Base-by-base conservation (phyloP, 2,113 vertebrate genomes). In the Burhinus oedicnemus region DNA sequence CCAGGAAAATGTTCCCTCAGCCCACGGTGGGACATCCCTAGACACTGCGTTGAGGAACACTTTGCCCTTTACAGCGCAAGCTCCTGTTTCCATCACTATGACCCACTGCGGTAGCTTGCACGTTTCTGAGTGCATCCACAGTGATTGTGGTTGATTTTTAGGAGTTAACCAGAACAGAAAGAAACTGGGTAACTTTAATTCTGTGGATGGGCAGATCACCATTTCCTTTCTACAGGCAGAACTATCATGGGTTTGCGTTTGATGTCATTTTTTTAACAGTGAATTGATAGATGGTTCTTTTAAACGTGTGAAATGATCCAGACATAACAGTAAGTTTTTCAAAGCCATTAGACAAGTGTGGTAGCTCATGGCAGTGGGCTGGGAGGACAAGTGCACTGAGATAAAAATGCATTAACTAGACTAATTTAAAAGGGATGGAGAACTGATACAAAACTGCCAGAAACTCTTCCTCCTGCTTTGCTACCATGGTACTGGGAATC, bases 391-490 rank as follows among this genome's bases (percentile, higher is more conserved):
- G 57, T 78, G 47, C 77, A 74, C 74, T 82, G 54, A 85, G 62
- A 87, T 87, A 76, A 95, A 97, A 96, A 87, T 90, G 38, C 14
- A 75, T 51, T 77, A 83, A 69, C 54, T 80, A 75, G 66, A 57
- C n/a, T 75, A 76, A 83, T 77, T 80, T 54, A n/a, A 90, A 94
- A 92, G 54, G 68, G 9, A 38, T 44, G 21, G 49, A 88, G 78
- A 79, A 66, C 38, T 91, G 54, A 4, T 30, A 83, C 13, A 65
- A 90, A 95, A 44, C 40, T 2, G 8, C 25, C 51, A 87, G 74
- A 87, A 94, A 93, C 38, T 60, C 51, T 44, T 64, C 27, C 51
- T 64, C 30, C 65, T 90, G 47, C 65, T 89, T 80, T 66, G 34
- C 58, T 88, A 20, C 40, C 64, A 13, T 27, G 15, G 26, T 47